Evolutionary conservation across 2,888 invertebrate species (phyloP), one percentile per base, ranked within the genome.

Genomic region (Bursaphelenchus okinawaensis): DNA sequence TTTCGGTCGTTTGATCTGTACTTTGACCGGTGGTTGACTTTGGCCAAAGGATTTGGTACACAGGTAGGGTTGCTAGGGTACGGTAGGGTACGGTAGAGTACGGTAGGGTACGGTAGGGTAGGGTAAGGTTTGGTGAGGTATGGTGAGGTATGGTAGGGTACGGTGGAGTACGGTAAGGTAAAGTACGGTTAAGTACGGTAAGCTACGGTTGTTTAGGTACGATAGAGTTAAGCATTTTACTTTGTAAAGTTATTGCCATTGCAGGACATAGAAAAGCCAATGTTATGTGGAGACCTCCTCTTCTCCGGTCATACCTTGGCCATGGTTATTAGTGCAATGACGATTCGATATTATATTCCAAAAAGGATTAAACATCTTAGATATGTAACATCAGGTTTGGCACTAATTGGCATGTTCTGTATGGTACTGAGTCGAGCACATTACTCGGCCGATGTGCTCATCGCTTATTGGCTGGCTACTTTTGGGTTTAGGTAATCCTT

Each of bases 11-110:
- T 71, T 23, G 19, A 57, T n/a, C 63, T 73, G 4, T 76, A 81
- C 56, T 55, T 75, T 27, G 50, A 56, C 16, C 66, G 79, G 1
- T 60, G 76, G 0, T 56, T 76, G 22, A 77, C 75, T 58, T 81
- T 81, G 70, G 74, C 74, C 19, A 68, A 77, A 23, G 70, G 73
- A 16, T 63, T 81, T 51, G 81, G 81, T n/a, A 75, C 81, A 52
- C 80, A 79, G 72, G 77, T 74, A 22, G n/a, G n/a, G n/a, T n/a
- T n/a, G n/a, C n/a, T n/a, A n/a, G n/a, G n/a, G n/a, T n/a, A n/a
- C n/a, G n/a, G n/a, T n/a, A n/a, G n/a, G n/a, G n/a, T n/a, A n/a
- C n/a, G n/a, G n/a, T n/a, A n/a, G n/a, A n/a, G n/a, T n/a, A n/a
- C n/a, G n/a, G n/a, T n/a, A n/a, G n/a, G n/a, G n/a, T n/a, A n/a